These are phyloP conservation scores for Teleopsis dalmanni DNA, from an alignment of 1,140 invertebrate species.

Conservation along the genomic window DNA sequence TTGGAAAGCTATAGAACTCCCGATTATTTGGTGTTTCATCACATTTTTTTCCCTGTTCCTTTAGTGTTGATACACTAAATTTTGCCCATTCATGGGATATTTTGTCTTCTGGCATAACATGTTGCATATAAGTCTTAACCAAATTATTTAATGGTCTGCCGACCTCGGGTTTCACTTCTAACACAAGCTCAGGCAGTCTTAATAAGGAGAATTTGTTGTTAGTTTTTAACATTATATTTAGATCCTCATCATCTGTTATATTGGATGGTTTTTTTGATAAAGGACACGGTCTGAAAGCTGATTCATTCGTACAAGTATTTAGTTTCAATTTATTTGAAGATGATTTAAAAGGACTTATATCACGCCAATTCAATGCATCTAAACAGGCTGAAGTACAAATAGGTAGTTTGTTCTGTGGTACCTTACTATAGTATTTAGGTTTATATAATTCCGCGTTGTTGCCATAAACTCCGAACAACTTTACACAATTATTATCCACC, in stretches of 20 bases:
- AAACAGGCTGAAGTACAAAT: conserved; percentile 16
- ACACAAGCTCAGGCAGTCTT: conserved; percentile 34
- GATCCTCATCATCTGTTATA: conserved; percentile 32
- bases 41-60: conserved; percentile 14
- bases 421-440: conserved; percentile 19
- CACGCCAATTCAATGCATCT: conserved; percentile 16
- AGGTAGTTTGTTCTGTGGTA: conserved; percentile 9
- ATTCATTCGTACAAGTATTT: conserved; percentile 24
- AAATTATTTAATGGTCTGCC: conserved; percentile 32
- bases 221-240: conserved; percentile 26
- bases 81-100: conserved; percentile 41
- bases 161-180: conserved; percentile 34
- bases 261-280: conserved; percentile 33
- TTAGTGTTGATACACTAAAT: conserved; percentile 38
- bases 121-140: conserved; percentile 38
- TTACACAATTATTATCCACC: conserved; percentile 25
- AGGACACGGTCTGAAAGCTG: conserved; percentile 33
- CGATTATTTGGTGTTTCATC: conserved; percentile 19
- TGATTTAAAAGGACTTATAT: conserved; percentile 23
- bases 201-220: conserved; percentile 39
- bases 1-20: conserved; percentile 34
- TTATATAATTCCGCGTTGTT: conserved; percentile 32
- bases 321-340: conserved; percentile 18
- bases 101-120: conserved; percentile 35
- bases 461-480: conserved; percentile 26